Conservation (phyloP, 2,888 invertebrate genomes). For the Chelonus formosanus region DNA sequence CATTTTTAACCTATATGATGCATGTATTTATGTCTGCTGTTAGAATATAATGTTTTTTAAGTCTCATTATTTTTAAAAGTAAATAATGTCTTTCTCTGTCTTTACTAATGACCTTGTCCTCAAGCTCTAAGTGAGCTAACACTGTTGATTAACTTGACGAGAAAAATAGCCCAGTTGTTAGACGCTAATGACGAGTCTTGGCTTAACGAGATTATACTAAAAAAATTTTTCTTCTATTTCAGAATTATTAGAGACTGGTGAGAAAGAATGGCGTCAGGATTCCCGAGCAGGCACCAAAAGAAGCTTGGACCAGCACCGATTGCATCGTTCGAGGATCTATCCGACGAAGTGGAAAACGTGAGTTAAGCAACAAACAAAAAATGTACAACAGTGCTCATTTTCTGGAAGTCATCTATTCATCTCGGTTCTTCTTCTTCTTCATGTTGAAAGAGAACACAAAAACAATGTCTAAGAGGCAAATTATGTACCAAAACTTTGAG, state of each 20-base stretch:
- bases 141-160: no score
- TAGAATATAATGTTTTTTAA: no score
- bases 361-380: constrained; percentile 46
- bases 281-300: constrained; percentile 68
- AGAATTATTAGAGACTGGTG: constrained; percentile 24
- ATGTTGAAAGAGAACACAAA: constrained; percentile 9
- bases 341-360: constrained; percentile 77
- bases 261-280: constrained; percentile 58
- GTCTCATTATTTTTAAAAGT: no score
- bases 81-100: no score
- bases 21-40: no score
- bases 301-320: constrained; percentile 93
- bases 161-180: no score
- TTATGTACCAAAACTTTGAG: not conserved
- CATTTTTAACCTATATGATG: no score
- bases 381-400: constrained; percentile 15
- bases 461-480: constrained; percentile 5
- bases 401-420: constrained; percentile 1
- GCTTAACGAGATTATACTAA: not conserved
- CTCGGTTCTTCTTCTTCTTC: not conserved
- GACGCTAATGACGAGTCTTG: no score
- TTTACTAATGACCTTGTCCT: no score
- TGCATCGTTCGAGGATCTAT: constrained; percentile 91
- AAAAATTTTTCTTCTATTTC: not conserved
- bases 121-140: no score